Base-by-base conservation (phyloP, 2,888 invertebrate genomes). In the Trissoscelio sp. region DNA sequence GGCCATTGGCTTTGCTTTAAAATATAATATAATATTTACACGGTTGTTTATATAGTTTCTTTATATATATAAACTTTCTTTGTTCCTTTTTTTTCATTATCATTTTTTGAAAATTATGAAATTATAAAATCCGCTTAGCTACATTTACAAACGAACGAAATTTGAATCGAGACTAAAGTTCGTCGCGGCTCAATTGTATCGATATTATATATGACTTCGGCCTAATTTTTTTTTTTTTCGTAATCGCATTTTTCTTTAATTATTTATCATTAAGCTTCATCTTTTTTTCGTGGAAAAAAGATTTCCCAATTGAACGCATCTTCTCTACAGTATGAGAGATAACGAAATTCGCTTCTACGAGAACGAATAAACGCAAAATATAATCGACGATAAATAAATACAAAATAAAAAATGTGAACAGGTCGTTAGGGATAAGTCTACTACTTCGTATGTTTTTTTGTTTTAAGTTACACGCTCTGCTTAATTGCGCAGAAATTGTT, bases 401-500 rank as follows among this genome's bases (percentile, higher is more conserved):
- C 11, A 34, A 69, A 69, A 69, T 42, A 62, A 67, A n/a, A 72
- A 70, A 60, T 48, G 64, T 57, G 12, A 78, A 39, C 51, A 62
- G 24, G 42, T 79, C 53, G 24, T 67, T n/a, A 62, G 48, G 60
- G 60, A 67, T 69, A 64, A 75, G 39, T 81, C 80, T 81, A 81
- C 75, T 81, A 70, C 72, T 72, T 66, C 31, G n/a, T 31, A 31
- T 31, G 7, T n/a, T 24, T 24, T 24, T 24, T 24, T 24, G 42
- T 55, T 73, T 75, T 44, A 66, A 75, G 75, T 81, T 81, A 72
- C 72, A 75, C 72, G 75, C 72, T 81, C 70, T 81, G 75, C 80
- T 70, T 48, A 42, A 62, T 70, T 58, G 66, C 31, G 70, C 75
- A 75, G 66, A 81, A 70, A 58, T 66, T 75, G 80, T 64, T 70